Conservation (phyloP, 2,888 invertebrate species). For the Thera britannica region DNA sequence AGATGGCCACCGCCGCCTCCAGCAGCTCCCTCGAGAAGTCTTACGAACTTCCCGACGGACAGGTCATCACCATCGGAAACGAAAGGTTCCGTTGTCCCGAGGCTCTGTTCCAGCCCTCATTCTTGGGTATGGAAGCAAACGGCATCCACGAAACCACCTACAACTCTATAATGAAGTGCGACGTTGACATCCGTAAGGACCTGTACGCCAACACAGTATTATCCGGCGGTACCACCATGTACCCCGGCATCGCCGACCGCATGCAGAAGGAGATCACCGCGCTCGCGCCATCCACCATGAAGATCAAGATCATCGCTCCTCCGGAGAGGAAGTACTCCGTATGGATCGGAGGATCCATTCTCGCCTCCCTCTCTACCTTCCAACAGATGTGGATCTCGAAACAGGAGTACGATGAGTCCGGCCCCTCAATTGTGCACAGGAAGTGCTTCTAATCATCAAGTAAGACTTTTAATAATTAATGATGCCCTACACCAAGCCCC, state of each 20-base stretch:
- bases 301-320: slow-evolving; percentile 97
- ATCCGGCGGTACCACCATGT: slow-evolving; percentile 98
- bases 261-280: slow-evolving; percentile 98
- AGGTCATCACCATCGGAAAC: slow-evolving; percentile 97
- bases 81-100: slow-evolving; percentile 98
- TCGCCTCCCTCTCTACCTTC: slow-evolving; percentile 96
- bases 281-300: slow-evolving; percentile 96
- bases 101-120: slow-evolving; percentile 97
- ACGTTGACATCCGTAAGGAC: slow-evolving; percentile 98
- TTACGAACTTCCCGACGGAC: slow-evolving; percentile 97
- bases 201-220: slow-evolving; percentile 97
- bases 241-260: slow-evolving; percentile 97
- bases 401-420: slow-evolving; percentile 99
- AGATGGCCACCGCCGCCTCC: slow-evolving; percentile 97
- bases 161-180: slow-evolving; percentile 99
- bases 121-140: slow-evolving; percentile 95
- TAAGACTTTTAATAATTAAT: slow-evolving; percentile 78
- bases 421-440: slow-evolving; percentile 97
- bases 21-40: slow-evolving; percentile 97
- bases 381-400: slow-evolving; percentile 99
- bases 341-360: slow-evolving; percentile 97
- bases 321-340: slow-evolving; percentile 98
- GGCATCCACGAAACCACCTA: slow-evolving; percentile 96
- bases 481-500: slow-evolving; percentile 80
- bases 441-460: slow-evolving; percentile 88